Base-by-base conservation (phyloP, 2,888 invertebrate species). In the Tetanocera ferruginea region DNA sequence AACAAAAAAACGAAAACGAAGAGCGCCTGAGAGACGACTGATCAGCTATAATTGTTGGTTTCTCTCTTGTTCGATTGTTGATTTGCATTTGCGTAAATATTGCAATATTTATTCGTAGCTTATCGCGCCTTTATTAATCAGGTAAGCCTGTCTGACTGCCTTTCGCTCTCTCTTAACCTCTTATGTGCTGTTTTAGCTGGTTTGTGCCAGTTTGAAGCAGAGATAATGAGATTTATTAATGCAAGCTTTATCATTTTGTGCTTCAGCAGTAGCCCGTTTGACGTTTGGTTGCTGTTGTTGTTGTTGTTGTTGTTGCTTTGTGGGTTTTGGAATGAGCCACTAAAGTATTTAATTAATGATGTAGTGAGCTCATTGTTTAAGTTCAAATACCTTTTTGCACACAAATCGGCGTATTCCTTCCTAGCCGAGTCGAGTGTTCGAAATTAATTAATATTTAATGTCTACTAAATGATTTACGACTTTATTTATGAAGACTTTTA, bases 141-240 rank as follows among this genome's bases (percentile, higher is more conserved):
- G 3, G 11, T 9, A 19, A 19, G 49, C 57, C 71, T 37, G 34
- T 52, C 70, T 14, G 37, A 9, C 9, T 28, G n/a, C 72, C 64
- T 34, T 51, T 31, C 19, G 23, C 67, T 6, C 62, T n/a, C 31
- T 49, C 37, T 74, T 31, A n/a, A 55, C 55, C 19, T 19, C 19
- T 19, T 23, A 55, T 19, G 55, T 19, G 11, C 55, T 55, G 43
- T 28, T 34, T 14, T 25, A 37, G 72, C 77, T 43, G 72, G 77
- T 77, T 77, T 55, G 66, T n/a, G 37, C 72, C 77, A 72, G 77
- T 72, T 77, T 17, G 8, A 34, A 77, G 37, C 72, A 57, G 72
- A 17, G 51, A 71, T n/a, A 62, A 19, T 71, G 25, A 76, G 76
- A 70, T 34, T 28, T 75, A 19, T 69, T 31, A 25, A 31, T 31